Percentiles rank a stretch among this genome's conserved stretches.
phyloP scores from a whole-genome alignment of 1,140 invertebrate genomes.

The Medauroidea extradentata region DNA sequence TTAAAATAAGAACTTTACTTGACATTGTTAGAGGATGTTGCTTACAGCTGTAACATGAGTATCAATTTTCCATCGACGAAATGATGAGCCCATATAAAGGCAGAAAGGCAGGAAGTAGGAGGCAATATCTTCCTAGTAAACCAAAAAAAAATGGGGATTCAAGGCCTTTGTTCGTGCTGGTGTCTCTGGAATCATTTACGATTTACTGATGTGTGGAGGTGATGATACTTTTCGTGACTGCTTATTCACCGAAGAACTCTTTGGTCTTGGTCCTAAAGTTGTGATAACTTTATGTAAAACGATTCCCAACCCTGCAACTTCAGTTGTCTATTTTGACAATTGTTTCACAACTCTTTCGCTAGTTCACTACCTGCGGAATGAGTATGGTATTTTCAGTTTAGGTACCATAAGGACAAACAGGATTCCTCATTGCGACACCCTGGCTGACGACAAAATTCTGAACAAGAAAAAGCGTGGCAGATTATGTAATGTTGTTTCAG shows the following conservation, averaged over 20 bases:
- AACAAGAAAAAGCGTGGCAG: constrained; percentile 38
- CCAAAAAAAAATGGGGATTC: constrained; percentile 32
- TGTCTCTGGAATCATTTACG: constrained; percentile 19
- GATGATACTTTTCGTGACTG: constrained; percentile 5
- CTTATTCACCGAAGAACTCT: not conserved
- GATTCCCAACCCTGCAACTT: not conserved
- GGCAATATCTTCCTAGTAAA: constrained; percentile 31
- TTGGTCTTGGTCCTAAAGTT: not conserved
- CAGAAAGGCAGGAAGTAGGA: constrained; percentile 12
- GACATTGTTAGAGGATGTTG: constrained; percentile 22
- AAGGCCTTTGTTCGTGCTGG: constrained; percentile 24
- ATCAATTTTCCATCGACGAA: constrained; percentile 35
- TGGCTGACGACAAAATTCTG: constrained; percentile 33
- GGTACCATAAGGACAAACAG: not conserved
- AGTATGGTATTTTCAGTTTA: not conserved
- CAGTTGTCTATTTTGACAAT: constrained; percentile 2
- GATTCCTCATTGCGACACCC: not conserved
- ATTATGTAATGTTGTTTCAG: constrained; percentile 21
- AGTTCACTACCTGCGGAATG: not conserved
- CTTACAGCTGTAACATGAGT: constrained; percentile 28
- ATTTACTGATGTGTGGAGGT: constrained; percentile 23
- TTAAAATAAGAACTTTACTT: constrained; percentile 13
- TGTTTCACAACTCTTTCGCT: not conserved
- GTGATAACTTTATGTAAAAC: not conserved
- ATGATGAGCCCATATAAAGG: constrained; percentile 35